A percentile compares a stretch with the other conserved stretches of the same genome.
These are phyloP conservation scores for Porites australiensis DNA, from an alignment of 64 coral and sea anemone genomes.

Conservation along the genomic window DNA sequence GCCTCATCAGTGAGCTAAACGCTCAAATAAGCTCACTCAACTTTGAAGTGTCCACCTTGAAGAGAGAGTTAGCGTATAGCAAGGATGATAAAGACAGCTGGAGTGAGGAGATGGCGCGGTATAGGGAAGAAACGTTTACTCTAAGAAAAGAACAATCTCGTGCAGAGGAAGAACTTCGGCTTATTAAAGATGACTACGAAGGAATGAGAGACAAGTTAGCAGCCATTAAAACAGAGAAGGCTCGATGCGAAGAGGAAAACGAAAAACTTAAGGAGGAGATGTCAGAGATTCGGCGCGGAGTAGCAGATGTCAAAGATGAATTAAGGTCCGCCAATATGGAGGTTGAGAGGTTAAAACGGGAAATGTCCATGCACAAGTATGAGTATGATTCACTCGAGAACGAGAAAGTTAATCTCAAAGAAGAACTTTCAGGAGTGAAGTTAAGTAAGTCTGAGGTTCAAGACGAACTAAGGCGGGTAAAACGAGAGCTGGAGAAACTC, in stretches of 20 bases:
- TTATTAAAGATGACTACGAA: constrained; percentile 74
- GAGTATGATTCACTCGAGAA: constrained; percentile 27
- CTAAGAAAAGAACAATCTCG: constrained; percentile 56
- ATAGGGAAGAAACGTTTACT: constrained; percentile 46
- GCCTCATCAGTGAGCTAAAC: constrained; percentile 14
- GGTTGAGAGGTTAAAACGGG: constrained; percentile 48
- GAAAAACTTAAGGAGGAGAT: constrained; percentile 54
- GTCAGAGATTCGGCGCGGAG: constrained; percentile 9
- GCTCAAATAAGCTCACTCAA: constrained; percentile 20
- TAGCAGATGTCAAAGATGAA: constrained; percentile 10
- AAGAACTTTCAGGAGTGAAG: constrained; percentile 49
- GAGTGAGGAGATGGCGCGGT: constrained; percentile 50
- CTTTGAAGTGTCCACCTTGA: constrained; percentile 22
- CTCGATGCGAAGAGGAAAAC: constrained; percentile 49
- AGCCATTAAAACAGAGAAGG: constrained; percentile 39
- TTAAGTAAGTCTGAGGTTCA: constrained; percentile 25
- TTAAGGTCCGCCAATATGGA: constrained; percentile 27
- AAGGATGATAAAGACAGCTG: constrained; percentile 38
- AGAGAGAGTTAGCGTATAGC: constrained; percentile 31
- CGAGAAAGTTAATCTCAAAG: constrained; percentile 44
- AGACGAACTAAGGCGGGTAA: constrained; percentile 24
- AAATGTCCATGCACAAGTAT: constrained; percentile 50
- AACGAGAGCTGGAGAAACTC: constrained; percentile 17
- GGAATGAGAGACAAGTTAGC: constrained; percentile 59
- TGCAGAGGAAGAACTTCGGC: constrained; percentile 51